Evolutionary conservation across 2,113 vertebrate species (phyloP).

Genomic region (Xiphophorus hellerii): DNA sequence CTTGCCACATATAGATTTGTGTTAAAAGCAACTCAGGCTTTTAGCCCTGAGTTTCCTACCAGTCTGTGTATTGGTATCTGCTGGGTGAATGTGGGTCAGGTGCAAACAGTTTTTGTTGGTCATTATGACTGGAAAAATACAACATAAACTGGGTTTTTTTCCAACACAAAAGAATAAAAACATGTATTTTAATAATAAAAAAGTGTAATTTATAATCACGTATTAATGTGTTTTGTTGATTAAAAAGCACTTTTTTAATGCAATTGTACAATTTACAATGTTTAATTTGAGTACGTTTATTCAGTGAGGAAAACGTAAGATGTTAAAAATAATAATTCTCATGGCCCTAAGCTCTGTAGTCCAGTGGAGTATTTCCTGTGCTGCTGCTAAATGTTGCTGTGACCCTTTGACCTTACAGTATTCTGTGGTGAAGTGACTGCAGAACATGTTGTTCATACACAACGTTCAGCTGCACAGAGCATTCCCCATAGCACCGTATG

Average conservation of each 20-base stretch:
- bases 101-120: background rate
- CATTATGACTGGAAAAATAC: background rate
- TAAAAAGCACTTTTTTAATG: background rate
- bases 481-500: background rate
- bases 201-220: background rate
- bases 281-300: background rate
- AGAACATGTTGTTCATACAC: background rate
- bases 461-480: background rate
- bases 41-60: background rate
- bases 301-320: background rate
- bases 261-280: background rate
- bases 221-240: background rate
- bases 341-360: background rate
- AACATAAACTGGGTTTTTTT: no score
- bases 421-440: background rate
- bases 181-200: background rate
- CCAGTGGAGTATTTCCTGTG: background rate
- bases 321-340: background rate
- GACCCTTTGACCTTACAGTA: background rate
- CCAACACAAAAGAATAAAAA: no score
- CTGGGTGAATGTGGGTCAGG: background rate
- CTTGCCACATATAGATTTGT: background rate
- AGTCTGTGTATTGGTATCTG: background rate
- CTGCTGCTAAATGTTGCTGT: background rate
- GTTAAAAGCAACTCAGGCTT: background rate